Evolutionary conservation across 2,113 vertebrate species (phyloP).

Genomic region (Sorex araneus): DNA sequence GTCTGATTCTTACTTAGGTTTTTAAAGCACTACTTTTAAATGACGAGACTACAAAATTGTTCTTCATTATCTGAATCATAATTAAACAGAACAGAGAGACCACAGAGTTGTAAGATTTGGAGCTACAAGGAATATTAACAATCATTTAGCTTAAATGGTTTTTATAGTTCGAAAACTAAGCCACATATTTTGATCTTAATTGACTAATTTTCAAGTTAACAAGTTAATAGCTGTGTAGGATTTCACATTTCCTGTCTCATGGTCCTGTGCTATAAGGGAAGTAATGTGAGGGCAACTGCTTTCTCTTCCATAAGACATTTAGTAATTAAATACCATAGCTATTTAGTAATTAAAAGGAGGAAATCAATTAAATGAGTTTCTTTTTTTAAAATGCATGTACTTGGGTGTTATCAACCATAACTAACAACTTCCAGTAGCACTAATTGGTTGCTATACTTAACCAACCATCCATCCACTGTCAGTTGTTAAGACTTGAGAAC

Average conservation of each 20-base stretch:
- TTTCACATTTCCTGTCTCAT: neutral
- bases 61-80: slow-evolving; percentile 32
- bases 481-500: neutral
- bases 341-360: slow-evolving; percentile 62
- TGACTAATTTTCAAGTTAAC: slow-evolving; percentile 13
- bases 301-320: slow-evolving; percentile 36
- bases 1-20: neutral
- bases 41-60: slow-evolving; percentile 18
- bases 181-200: slow-evolving; percentile 53
- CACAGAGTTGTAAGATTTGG: slow-evolving; percentile 59
- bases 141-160: slow-evolving; percentile 31
- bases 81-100: slow-evolving; percentile 33
- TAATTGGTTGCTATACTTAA: slow-evolving; percentile 18
- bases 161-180: slow-evolving; percentile 33
- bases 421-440: slow-evolving; percentile 25
- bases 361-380: slow-evolving; percentile 66
- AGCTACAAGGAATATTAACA: slow-evolving; percentile 44
- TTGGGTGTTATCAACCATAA: slow-evolving; percentile 16
- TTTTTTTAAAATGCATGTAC: slow-evolving; percentile 10
- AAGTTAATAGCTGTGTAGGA: neutral
- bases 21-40: slow-evolving; percentile 3
- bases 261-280: neutral
- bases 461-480: neutral
- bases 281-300: neutral
- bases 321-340: no score